Percentiles rank a stretch among this genome's conserved stretches.
Evolutionary conservation across 2,888 invertebrate species (phyloP).

Genomic region (Leucophora obtusa): DNA sequence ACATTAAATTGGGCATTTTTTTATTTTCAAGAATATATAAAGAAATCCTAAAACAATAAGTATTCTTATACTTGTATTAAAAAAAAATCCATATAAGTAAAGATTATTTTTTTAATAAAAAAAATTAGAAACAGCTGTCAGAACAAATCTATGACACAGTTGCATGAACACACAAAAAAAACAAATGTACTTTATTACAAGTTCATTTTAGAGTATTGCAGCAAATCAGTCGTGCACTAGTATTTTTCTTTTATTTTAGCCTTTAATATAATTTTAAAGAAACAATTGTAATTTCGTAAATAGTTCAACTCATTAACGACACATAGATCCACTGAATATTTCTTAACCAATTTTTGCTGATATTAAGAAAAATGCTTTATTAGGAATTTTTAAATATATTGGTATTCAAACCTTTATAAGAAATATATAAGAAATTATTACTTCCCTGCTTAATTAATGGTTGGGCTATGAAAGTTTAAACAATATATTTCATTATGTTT

Average conservation of each 20-base stretch:
- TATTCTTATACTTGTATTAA: background rate
- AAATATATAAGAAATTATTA: too few relatives aligned
- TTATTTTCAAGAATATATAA: background rate
- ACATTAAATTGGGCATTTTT: slow-evolving; percentile 40
- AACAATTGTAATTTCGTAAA: too few relatives aligned
- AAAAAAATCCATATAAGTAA: slow-evolving; percentile 1
- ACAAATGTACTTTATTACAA: slow-evolving; percentile 26
- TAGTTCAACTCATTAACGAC: too few relatives aligned
- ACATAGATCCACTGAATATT: too few relatives aligned
- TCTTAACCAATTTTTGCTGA: too few relatives aligned
- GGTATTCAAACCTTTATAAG: too few relatives aligned
- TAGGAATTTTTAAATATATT: too few relatives aligned
- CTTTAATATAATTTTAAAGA: background rate
- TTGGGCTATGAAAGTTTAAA: too few relatives aligned
- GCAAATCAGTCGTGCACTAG: slow-evolving; percentile 1
- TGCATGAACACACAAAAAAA: slow-evolving; percentile 10
- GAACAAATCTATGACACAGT: slow-evolving; percentile 36
- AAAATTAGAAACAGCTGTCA: slow-evolving; percentile 58
- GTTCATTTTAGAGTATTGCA: slow-evolving; percentile 11
- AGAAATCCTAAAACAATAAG: slow-evolving; percentile 44
- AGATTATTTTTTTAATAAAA: slow-evolving; percentile 7
- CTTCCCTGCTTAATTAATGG: too few relatives aligned
- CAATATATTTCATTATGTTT: too few relatives aligned
- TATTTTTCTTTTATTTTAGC: slow-evolving; percentile 5
- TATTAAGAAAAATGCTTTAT: too few relatives aligned